These are phyloP conservation scores for Desoria tigrina DNA, from an alignment of 2,888 invertebrate genomes.

Conservation along the genomic window DNA sequence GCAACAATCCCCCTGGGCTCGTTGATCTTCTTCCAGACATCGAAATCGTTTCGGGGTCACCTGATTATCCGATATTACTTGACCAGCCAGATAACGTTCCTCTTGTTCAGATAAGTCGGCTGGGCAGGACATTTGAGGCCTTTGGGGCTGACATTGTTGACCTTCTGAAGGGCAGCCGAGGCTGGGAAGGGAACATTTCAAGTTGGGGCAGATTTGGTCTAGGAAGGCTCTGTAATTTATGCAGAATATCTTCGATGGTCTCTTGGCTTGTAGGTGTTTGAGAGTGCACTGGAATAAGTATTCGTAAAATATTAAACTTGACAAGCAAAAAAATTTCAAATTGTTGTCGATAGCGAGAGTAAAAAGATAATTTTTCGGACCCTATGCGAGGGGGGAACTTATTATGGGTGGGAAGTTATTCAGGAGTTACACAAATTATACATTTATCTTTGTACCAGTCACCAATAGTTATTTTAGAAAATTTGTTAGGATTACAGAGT, in stretches of 20 bases:
- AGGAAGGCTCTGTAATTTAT: conserved; percentile 44
- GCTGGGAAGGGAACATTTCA: conserved; percentile 28
- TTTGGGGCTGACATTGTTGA: neutral
- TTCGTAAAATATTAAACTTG: neutral
- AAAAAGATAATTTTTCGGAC: too few relatives aligned
- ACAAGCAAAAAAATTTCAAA: too few relatives aligned
- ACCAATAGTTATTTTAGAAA: too few relatives aligned
- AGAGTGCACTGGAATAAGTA: conserved; percentile 32
- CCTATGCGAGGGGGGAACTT: too few relatives aligned
- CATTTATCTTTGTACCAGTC: too few relatives aligned
- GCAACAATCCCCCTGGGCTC: conserved; percentile 22
- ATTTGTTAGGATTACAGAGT: too few relatives aligned
- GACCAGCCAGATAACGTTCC: neutral
- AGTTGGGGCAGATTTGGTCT: conserved; percentile 34
- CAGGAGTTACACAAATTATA: too few relatives aligned
- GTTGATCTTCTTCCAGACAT: conserved; percentile 30
- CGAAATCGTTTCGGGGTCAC: conserved; percentile 24
- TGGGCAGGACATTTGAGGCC: neutral
- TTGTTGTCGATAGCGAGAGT: too few relatives aligned
- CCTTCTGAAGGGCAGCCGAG: conserved; percentile 20
- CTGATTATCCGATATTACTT: conserved; percentile 17
- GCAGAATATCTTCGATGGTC: conserved; percentile 21
- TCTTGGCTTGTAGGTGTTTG: conserved; percentile 36
- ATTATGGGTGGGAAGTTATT: too few relatives aligned
- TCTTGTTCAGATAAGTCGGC: neutral